Base-by-base conservation (phyloP, 1,140 invertebrate species). In the Portunus trituberculatus region DNA sequence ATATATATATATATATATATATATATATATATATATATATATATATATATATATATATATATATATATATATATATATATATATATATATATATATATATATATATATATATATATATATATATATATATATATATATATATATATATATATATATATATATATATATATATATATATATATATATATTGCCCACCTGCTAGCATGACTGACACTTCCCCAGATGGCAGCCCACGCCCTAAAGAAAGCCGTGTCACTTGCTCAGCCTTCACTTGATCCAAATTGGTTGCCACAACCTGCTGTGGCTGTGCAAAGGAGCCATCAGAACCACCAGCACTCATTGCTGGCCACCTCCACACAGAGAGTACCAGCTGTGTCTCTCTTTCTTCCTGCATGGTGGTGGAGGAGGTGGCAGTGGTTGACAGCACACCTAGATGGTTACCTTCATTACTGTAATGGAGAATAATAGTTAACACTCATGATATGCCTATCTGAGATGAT, bases 241-340 rank as follows among this genome's bases (percentile, higher is more conserved):
- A 32, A 4, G 76, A 84, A n/a, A 93, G 82, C 10, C 92, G 67
- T 10, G 32, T 93, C 48, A 93, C 92, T n/a, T 93, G 92, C 67
- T 84, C 82, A n/a, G 92, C 76, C 83, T 31, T 84, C 76, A 93
- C 29, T 39, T 91, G 59, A 28, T 67, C 32, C 67, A 93, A 52
- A 16, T 20, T 39, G 25, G 67, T 86, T 76, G 32, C 25, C n/a
- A 84, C 92, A n/a, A 46, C 92, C 25, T 46, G 46, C 67, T 84
- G 20, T 39, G 82, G 92, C 25, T 14, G 2, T 7, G 0, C 12
- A 2, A 4, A 29, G 6, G 8, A 39, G 20, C 32, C 67, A 52
- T 28, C 28, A 52, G 12, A 28, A 14, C 29, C 6, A 16, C 46
- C 25, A 14, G 28, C 3, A 4, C 0, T 10, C 12, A 28, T 14